A percentile compares a stretch with the other conserved stretches of the same genome.
Evolutionary conservation across 2,888 invertebrate species (phyloP).

Genomic region (Tenthredo notha): DNA sequence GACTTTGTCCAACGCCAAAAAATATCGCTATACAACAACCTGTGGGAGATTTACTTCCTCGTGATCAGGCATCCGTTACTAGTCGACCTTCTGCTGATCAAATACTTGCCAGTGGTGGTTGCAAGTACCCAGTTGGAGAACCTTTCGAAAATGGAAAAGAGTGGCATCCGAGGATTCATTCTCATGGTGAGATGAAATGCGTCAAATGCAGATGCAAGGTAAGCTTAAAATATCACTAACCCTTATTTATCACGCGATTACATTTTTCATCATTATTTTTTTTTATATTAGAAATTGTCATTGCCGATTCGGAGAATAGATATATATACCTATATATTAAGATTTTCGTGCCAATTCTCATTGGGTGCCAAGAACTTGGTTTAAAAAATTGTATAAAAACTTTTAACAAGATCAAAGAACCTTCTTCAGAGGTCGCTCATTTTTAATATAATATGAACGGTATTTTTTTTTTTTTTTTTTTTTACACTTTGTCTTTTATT

Average conservation of each 20-base stretch:
- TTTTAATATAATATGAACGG: neutral
- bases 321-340: neutral
- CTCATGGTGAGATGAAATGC: slow-evolving; percentile 93
- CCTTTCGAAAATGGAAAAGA: slow-evolving; percentile 87
- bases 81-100: slow-evolving; percentile 83
- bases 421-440: neutral
- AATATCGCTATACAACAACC: slow-evolving; percentile 65
- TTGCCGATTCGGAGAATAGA: neutral
- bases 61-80: slow-evolving; percentile 75
- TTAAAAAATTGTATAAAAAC: neutral
- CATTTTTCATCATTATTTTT: neutral
- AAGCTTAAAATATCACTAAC: slow-evolving; percentile 69
- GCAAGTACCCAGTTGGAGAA: slow-evolving; percentile 86
- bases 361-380: neutral
- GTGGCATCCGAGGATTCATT: slow-evolving; percentile 93
- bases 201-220: slow-evolving; percentile 96
- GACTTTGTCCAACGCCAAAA: slow-evolving; percentile 83
- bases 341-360: neutral
- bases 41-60: slow-evolving; percentile 79
- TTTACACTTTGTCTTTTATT: neutral
- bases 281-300: neutral
- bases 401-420: neutral
- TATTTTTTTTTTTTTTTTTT: no score
- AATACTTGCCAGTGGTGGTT: slow-evolving; percentile 89
- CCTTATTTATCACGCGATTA: neutral